Percentiles rank a stretch among this genome's conserved stretches.
Conservation (phyloP, 1,140 invertebrate genomes). For the Vanessa tameamea region DNA sequence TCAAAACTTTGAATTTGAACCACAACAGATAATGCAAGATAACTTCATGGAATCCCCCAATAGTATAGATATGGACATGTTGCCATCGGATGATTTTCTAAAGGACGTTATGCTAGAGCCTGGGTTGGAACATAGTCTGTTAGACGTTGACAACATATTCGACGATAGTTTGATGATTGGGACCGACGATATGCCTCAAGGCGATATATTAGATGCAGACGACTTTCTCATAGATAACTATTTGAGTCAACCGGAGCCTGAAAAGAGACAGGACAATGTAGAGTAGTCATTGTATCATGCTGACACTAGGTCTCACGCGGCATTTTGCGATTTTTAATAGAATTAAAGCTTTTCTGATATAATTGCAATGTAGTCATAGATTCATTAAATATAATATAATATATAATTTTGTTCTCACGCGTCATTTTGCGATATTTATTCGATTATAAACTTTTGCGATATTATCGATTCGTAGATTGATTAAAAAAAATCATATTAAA, state of each 20-base stretch:
- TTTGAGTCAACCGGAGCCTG: constrained; percentile 4
- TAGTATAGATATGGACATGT: constrained; percentile 12
- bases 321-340: no score
- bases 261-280: neutral
- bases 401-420: neutral
- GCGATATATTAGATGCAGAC: constrained; percentile 1
- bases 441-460: neutral
- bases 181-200: neutral
- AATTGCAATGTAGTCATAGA: no score
- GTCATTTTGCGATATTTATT: neutral
- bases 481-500: neutral
- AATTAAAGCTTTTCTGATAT: no score
- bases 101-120: constrained; percentile 30
- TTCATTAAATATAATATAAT: neutral
- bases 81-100: constrained; percentile 26
- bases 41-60: constrained; percentile 13
- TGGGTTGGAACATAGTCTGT: constrained; percentile 5
- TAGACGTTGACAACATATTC: constrained; percentile 29
- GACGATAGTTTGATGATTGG: constrained; percentile 11
- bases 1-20: constrained; percentile 33
- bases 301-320: no score
- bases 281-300: neutral
- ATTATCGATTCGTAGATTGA: neutral
- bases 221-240: constrained; percentile 9
- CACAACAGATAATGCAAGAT: constrained; percentile 14